These are phyloP conservation scores for Anoplopoma fimbria DNA, from an alignment of 2,113 vertebrate genomes.

Conservation along the genomic window DNA sequence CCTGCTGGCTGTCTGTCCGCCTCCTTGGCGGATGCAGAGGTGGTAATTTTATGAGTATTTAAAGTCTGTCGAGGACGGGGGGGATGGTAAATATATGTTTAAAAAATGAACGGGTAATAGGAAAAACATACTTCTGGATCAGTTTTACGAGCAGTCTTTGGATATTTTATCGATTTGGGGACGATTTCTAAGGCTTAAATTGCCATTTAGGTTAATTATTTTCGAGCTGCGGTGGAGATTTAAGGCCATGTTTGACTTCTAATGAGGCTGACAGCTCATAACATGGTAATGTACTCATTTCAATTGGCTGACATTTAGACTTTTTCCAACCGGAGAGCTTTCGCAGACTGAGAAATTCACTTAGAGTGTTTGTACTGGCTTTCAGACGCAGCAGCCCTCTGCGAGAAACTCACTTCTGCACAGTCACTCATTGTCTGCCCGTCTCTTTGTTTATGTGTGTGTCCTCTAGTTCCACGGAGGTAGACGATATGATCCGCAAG, in stretches of 20 bases:
- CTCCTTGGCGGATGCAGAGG: not conserved
- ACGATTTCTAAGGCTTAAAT: not conserved
- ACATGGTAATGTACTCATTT: constrained; percentile 36
- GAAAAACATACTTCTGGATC: not conserved
- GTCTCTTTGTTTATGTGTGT: constrained; percentile 6
- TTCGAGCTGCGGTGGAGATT: not conserved
- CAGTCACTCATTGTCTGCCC: constrained; percentile 21
- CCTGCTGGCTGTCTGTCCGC: not conserved
- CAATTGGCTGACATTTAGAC: constrained; percentile 50
- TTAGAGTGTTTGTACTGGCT: constrained; percentile 71
- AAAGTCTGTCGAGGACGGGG: not conserved
- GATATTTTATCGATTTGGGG: not conserved
- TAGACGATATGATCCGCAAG: constrained; percentile 98
- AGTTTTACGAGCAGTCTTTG: not conserved
- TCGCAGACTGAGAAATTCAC: constrained; percentile 59
- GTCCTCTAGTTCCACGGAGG: constrained; percentile 91
- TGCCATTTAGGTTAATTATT: not conserved
- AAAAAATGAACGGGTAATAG: not conserved
- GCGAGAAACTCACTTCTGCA: constrained; percentile 15
- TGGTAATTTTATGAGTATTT: constrained; percentile 33
- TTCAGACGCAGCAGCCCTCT: not conserved
- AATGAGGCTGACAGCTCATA: constrained; percentile 41
- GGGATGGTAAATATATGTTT: not conserved
- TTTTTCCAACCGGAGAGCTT: constrained; percentile 56
- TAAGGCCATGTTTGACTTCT: not conserved